Base-by-base conservation (phyloP, 2,888 invertebrate species). In the Trichogramma dendrolimi region DNA sequence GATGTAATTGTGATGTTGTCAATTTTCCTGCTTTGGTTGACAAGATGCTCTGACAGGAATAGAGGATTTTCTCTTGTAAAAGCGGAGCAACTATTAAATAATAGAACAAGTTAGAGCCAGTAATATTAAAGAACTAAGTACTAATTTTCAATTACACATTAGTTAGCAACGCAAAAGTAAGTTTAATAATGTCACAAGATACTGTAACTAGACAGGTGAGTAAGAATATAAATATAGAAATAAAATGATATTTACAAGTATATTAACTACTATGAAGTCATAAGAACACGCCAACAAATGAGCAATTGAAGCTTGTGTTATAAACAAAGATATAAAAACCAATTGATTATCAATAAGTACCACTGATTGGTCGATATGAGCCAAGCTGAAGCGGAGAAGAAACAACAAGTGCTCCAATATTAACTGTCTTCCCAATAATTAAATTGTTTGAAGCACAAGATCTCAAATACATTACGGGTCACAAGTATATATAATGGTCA, bases 401-500 rank as follows among this genome's bases (percentile, higher is more conserved):
- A 27, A 27, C 66, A 65, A 67, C 68, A 71, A 67, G 67, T 69
- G 70, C 70, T 69, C 71, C 70, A 67, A 70, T 73, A 64, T 72
- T 70, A 73, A 72, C 71, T 69, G 70, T 67, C 72, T 74, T 70
- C 71, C 72, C 71, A 73, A 72, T 69, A 27, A 27, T 27, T 27
- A 27, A 27, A 27, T 67, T 71, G 63, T 68, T 57, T 71, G 70
- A 60, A 65, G 58, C 65, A 58, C 63, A 67, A 70, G 74, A 74
- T 73, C 78, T 73, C 74, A 75, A 77, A 79, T 78, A 77, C 78
- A 79, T 79, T 76, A 79, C 78, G 77, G 75, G 74, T 72, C 72
- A 69, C 71, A 39, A 61, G 46, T 44, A 27, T 51, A 11, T 44
- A 52, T 65, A 27, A 27, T 27, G 27, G 27, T 27, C 27, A 27